Evolutionary conservation across 2,888 invertebrate species (phyloP).

Genomic region (Sepiola atlantica): DNA sequence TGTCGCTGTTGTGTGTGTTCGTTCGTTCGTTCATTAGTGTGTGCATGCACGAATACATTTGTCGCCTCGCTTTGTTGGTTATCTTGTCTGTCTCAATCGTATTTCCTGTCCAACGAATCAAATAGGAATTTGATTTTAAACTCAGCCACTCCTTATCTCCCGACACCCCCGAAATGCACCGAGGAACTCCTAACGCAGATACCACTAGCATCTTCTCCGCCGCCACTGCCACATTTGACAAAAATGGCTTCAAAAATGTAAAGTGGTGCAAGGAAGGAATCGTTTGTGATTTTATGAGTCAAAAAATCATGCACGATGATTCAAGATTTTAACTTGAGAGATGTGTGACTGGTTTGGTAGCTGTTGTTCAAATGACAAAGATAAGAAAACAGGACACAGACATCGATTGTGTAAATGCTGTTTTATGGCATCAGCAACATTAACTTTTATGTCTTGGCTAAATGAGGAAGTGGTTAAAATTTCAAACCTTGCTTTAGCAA

Average conservation of each 20-base stretch:
- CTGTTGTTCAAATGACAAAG: background rate
- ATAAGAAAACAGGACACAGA: background rate
- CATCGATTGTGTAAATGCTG: background rate
- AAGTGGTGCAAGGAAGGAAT: background rate
- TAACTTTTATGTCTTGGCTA: too few species aligned
- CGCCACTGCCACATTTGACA: background rate
- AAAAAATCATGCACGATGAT: background rate
- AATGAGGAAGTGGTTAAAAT: background rate
- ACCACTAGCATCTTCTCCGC: background rate
- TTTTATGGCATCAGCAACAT: background rate
- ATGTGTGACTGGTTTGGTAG: background rate
- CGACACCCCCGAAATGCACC: background rate
- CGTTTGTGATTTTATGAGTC: constrained; percentile 18
- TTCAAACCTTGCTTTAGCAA: background rate
- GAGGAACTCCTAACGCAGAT: background rate
- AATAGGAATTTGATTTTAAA: constrained; percentile 32
- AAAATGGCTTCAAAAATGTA: background rate
- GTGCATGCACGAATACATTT: background rate
- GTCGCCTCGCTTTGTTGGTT: background rate
- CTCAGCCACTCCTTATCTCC: background rate
- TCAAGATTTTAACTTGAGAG: background rate
- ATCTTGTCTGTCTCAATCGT: background rate
- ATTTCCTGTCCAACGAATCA: background rate
- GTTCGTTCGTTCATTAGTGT: too few species aligned
- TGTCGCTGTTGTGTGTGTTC: too few species aligned